Evolutionary conservation across 2,888 invertebrate species (phyloP), one percentile per base, ranked within the genome.

Genomic region (Xanthostigma xanthostigma): DNA sequence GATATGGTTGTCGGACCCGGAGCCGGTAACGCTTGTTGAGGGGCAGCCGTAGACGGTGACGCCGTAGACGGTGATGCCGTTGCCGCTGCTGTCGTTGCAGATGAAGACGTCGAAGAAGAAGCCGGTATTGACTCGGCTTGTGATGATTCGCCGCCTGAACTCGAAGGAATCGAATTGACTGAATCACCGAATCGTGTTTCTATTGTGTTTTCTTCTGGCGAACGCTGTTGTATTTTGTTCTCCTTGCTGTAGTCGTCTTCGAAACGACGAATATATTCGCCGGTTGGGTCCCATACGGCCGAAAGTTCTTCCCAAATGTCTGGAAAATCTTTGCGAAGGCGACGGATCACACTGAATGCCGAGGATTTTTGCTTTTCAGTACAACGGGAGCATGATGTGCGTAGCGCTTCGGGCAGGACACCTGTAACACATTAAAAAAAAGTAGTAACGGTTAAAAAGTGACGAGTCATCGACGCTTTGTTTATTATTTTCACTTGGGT

Each of bases 221-320:
- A 38, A 11, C 27, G 17, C 9, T 37, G 37, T 9, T 13, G 12
- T 38, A 33, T 27, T 27, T 47, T 9, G 36, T 41, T 11, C 27
- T 17, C 27, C 14, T 43, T 36, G 34, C 5, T 27, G 27, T 27
- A 27, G 6, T 27, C 27, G 3, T 63, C 59, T 48, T 72, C 69
- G 46, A 69, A 73, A 44, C 66, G 65, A 43, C 64, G 68, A 54
- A 73, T 66, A 58, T 71, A 73, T 53, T 79, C 76, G 0, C 81
- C 82, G 1, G 77, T 75, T 2, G 84, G 83, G 61, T 86, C 86
- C 75, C 82, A 85, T 50, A 74, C 73, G 8, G 67, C 66, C 10
- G 74, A 57, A 12, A 85, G 66, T 60, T 77, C 74, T 4, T 71
- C 70, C 81, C 84, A 85, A 53, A 83, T 77, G 2, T 72, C 72